Conservation (phyloP, 2,113 vertebrate species). For the Lathamus discolor region DNA sequence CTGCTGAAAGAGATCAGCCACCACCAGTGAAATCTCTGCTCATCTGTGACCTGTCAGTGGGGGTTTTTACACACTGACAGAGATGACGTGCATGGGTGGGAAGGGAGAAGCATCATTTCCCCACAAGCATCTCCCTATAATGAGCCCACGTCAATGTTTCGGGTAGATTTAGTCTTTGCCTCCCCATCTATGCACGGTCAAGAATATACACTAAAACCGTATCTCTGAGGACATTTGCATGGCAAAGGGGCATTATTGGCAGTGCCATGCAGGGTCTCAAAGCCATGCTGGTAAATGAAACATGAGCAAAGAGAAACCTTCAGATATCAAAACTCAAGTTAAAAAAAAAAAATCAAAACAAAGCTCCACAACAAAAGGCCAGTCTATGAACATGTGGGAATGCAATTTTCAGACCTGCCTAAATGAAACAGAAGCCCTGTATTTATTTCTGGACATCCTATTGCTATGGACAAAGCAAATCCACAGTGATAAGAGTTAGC, state of each 20-base stretch:
- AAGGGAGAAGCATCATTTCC: not conserved
- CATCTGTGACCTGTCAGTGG: not conserved
- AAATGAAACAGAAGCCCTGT: not conserved
- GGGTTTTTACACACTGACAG: not conserved
- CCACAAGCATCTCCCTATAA: not conserved
- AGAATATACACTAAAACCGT: not conserved
- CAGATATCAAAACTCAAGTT: not conserved
- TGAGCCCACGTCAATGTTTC: not conserved
- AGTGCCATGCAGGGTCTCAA: not conserved
- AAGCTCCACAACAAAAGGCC: not conserved
- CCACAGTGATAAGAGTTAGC: not conserved
- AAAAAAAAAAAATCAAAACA: not conserved
- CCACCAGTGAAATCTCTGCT: not conserved
- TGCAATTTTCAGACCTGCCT: not conserved
- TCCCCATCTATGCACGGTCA: fast-evolving
- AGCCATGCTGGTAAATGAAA: not conserved
- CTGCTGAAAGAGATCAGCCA: not conserved
- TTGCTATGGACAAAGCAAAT: not conserved
- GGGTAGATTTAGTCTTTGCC: not conserved
- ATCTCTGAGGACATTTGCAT: not conserved
- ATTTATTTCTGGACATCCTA: not conserved
- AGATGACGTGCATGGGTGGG: fast-evolving
- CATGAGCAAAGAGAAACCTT: not conserved
- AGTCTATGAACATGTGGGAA: not conserved
- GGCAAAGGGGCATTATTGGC: not conserved